These are phyloP conservation scores for Cuculus canorus DNA, from an alignment of 2,797 vertebrate genomes.

Conservation along the genomic window DNA sequence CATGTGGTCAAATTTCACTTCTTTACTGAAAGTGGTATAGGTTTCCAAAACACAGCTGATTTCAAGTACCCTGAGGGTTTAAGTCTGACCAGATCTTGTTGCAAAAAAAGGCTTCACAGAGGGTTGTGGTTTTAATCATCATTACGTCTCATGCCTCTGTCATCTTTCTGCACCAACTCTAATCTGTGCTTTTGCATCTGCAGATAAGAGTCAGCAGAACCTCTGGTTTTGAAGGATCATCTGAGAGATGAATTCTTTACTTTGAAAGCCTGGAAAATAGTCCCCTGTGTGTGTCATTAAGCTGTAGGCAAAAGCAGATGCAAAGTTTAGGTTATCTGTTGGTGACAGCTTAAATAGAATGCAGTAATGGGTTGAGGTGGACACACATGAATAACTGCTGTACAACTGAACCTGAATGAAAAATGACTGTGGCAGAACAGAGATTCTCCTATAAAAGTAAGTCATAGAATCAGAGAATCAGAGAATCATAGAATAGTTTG, in stretches of 20 bases:
- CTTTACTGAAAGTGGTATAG: not conserved
- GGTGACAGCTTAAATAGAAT: not conserved
- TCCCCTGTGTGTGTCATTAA: not conserved
- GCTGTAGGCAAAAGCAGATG: constrained; percentile 14
- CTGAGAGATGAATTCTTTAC: not conserved
- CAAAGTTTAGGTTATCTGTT: not conserved
- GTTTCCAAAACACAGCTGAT: not conserved
- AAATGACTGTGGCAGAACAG: not conserved
- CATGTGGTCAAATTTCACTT: accelerated
- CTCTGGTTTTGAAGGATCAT: not conserved
- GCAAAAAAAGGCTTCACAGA: not conserved
- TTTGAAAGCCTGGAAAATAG: not conserved
- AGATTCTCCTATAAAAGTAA: not conserved
- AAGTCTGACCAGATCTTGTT: not conserved
- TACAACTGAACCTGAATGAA: not conserved
- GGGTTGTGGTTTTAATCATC: not conserved
- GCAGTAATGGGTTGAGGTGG: not conserved
- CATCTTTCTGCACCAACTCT: constrained; percentile 15
- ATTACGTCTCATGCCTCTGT: not conserved
- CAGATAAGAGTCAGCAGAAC: constrained; percentile 27
- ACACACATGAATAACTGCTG: not conserved
- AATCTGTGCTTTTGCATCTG: not conserved
- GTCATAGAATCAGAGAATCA: too few species aligned
- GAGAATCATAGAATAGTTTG: too few species aligned
- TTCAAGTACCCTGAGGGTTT: not conserved